phyloP scores from a whole-genome alignment of 2,113 vertebrate genomes.

The Chlorodrepanis virens region DNA sequence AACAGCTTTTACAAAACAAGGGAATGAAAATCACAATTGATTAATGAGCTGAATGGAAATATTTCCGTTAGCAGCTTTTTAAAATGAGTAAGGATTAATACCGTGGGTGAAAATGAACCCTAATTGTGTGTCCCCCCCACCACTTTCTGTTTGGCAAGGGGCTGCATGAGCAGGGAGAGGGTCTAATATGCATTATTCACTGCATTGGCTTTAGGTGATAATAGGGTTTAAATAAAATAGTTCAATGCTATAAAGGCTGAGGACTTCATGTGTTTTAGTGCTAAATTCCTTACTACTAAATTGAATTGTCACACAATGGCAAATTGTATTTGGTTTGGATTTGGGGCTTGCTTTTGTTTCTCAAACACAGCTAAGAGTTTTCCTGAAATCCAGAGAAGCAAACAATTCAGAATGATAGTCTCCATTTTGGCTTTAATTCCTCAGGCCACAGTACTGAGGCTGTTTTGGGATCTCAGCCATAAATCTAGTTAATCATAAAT shows the following conservation, averaged over 20 bases:
- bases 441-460: slow-evolving; percentile 11
- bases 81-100: slow-evolving; percentile 79
- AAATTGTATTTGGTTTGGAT: slow-evolving; percentile 19
- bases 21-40: slow-evolving; percentile 93
- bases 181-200: slow-evolving; percentile 51
- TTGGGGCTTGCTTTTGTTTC: slow-evolving; percentile 35
- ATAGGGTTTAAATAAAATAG: slow-evolving; percentile 44
- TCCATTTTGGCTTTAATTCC: slow-evolving; percentile 49
- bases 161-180: neutral
- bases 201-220: slow-evolving; percentile 21
- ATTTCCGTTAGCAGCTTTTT: slow-evolving; percentile 90
- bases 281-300: slow-evolving; percentile 43
- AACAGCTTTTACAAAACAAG: slow-evolving; percentile 91
- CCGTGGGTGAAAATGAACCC: slow-evolving; percentile 58
- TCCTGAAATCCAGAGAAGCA: slow-evolving; percentile 31
- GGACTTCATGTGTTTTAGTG: neutral
- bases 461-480: slow-evolving; percentile 56
- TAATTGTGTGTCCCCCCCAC: neutral
- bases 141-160: neutral
- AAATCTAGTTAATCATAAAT: slow-evolving; percentile 70
- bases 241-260: slow-evolving; percentile 46
- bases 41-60: slow-evolving; percentile 94
- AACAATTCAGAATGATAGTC: slow-evolving; percentile 48
- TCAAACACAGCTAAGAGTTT: slow-evolving; percentile 1
- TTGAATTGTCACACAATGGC: slow-evolving; percentile 37